phyloP scores from a whole-genome alignment of 2,888 invertebrate species.

The Dasypolia templi region DNA sequence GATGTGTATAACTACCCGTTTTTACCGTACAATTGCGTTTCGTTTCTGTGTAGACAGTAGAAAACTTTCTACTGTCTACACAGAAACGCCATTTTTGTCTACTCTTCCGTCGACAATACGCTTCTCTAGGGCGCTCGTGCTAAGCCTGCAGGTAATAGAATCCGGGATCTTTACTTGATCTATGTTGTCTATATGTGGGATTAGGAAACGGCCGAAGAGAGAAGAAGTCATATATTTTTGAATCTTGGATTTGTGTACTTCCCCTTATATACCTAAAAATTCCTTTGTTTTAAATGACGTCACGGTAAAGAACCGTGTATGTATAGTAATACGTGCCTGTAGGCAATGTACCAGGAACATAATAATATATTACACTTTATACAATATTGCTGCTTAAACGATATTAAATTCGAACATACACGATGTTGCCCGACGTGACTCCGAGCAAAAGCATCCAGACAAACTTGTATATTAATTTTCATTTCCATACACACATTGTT shows the following conservation, averaged over 20 bases:
- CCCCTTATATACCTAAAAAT: constrained; percentile 29
- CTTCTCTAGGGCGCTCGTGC: too few relatives aligned
- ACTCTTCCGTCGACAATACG: too few relatives aligned
- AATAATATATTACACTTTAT: too few relatives aligned
- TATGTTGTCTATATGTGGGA: background rate
- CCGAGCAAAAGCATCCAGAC: constrained; percentile 8
- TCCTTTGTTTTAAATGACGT: constrained; percentile 36
- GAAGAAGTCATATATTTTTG: background rate
- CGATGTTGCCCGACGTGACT: constrained; percentile 42
- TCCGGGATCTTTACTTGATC: background rate
- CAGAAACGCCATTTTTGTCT: too few relatives aligned
- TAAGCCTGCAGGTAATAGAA: background rate
- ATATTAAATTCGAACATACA: constrained; percentile 26
- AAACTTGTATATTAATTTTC: constrained; percentile 23
- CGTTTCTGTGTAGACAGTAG: too few relatives aligned
- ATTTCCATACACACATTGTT: constrained; percentile 39
- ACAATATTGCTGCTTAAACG: constrained; percentile 45
- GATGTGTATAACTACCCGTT: too few relatives aligned
- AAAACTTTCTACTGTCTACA: too few relatives aligned
- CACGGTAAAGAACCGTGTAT: constrained; percentile 36
- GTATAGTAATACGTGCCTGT: background rate
- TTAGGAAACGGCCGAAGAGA: background rate
- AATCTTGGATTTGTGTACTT: constrained; percentile 5
- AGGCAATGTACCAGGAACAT: background rate
- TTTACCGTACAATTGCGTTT: too few relatives aligned